Evolutionary conservation across 1,140 invertebrate species (phyloP).

Genomic region (Meloidogyne exigua): DNA sequence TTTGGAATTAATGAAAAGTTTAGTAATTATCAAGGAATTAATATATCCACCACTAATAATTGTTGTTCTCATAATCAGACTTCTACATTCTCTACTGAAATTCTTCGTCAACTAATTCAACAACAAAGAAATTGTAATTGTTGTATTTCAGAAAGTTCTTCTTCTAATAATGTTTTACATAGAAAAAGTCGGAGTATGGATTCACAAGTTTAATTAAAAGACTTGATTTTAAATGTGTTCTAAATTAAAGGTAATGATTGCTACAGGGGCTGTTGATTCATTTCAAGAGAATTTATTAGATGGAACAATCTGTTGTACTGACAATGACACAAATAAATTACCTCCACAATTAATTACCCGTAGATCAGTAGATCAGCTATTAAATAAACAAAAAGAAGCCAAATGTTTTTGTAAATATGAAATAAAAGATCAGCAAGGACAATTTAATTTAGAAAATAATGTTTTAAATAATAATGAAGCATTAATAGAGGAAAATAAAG

Average conservation of each 20-base stretch:
- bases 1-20: neutral
- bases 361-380: neutral
- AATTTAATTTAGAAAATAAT: neutral
- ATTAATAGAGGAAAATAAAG: neutral
- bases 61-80: neutral
- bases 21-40: neutral
- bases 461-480: too few relatives aligned
- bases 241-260: constrained; percentile 1
- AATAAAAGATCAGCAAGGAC: neutral
- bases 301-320: neutral
- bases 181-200: constrained; percentile 58
- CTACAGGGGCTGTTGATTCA: neutral
- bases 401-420: neutral
- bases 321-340: neutral
- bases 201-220: constrained; percentile 44
- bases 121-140: constrained; percentile 6
- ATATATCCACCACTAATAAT: neutral
- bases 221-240: neutral
- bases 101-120: neutral
- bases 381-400: neutral
- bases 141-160: neutral
- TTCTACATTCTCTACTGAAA: neutral
- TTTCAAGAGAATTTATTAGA: neutral
- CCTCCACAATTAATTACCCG: too few relatives aligned
- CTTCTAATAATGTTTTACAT: constrained; percentile 34